Evolutionary conservation across 2,113 vertebrate genomes (phyloP).

Genomic region (Pionites leucogaster): DNA sequence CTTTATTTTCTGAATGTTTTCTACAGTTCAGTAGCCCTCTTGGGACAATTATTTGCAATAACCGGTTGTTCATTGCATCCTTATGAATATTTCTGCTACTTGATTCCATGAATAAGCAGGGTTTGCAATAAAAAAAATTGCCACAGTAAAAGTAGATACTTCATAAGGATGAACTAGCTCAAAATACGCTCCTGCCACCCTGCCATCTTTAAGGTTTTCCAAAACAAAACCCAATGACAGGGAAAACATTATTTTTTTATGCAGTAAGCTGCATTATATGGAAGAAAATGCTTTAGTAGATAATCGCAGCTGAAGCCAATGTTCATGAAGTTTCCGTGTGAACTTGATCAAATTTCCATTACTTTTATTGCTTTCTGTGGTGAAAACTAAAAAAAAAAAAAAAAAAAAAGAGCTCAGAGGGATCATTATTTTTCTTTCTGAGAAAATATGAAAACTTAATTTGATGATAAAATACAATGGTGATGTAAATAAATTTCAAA

Average conservation of each 20-base stretch:
- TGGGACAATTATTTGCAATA: neutral
- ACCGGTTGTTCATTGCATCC: neutral
- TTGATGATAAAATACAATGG: neutral
- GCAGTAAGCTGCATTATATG: neutral
- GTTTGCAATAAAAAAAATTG: neutral
- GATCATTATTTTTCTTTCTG: neutral
- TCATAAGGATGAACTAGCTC: neutral
- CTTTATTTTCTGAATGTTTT: neutral
- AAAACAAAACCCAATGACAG: neutral
- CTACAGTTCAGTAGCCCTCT: neutral
- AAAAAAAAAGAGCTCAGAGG: neutral
- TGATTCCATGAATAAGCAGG: neutral
- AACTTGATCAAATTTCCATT: neutral
- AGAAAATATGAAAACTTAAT: neutral
- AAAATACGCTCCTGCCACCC: neutral
- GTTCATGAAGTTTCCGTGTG: neutral
- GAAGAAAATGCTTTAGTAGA: neutral
- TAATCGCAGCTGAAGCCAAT: neutral
- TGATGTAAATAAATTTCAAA: neutral
- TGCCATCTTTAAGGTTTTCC: neutral
- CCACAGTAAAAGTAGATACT: neutral
- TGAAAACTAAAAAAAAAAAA: neutral
- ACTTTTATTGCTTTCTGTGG: neutral
- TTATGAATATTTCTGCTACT: neutral
- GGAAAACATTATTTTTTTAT: neutral